Evolutionary conservation across 1,140 invertebrate genomes (phyloP), one percentile per base, ranked within the genome.

Genomic region (Sogatella furcifera): DNA sequence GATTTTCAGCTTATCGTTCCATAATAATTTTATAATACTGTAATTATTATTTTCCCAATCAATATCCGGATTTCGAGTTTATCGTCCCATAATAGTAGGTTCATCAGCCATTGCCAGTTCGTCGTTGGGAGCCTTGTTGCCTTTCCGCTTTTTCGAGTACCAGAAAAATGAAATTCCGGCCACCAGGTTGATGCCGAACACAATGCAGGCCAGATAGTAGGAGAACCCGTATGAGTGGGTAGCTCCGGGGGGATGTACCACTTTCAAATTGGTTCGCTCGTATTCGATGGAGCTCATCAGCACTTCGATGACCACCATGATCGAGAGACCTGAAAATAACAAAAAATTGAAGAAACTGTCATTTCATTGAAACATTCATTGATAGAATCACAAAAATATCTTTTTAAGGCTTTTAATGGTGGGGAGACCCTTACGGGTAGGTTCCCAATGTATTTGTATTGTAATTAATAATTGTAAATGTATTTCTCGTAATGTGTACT

Each of bases 61-160:
- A n/a, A n/a, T n/a, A n/a, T n/a, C n/a, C n/a, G n/a, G n/a, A n/a
- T 15, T 15, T 22, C 22, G 17, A 38, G n/a, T 62, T 84, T 76
- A 89, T 78, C 88, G 84, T 64, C 89, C 88, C 64, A 92, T 86
- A 62, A 86, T 88, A 15, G 86, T 88, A 0, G 88, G 86, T 69
- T 91, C 89, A 67, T 92, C 89, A 19, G 88, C 88, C 80, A 88
- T 84, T 0, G 86, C 87, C 17, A 89, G 73, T 67, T 88, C 84
- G 64, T 90, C 88, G 19, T 80, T 86, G 0, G 83, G 82, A 8
- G 87, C 87, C 67, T 88, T 88, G 62, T 86, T 82, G 10, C 88
- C 83, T 75, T 92, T 92, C 68, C 86, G 81, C 60, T 93, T 92
- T 55, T 84, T 81, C 0, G 89, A 92, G 68, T 84, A 89, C 67